Evolutionary conservation across 2,888 invertebrate genomes (phyloP), one percentile per base, ranked within the genome.

Genomic region (Tenthredo mesomela): DNA sequence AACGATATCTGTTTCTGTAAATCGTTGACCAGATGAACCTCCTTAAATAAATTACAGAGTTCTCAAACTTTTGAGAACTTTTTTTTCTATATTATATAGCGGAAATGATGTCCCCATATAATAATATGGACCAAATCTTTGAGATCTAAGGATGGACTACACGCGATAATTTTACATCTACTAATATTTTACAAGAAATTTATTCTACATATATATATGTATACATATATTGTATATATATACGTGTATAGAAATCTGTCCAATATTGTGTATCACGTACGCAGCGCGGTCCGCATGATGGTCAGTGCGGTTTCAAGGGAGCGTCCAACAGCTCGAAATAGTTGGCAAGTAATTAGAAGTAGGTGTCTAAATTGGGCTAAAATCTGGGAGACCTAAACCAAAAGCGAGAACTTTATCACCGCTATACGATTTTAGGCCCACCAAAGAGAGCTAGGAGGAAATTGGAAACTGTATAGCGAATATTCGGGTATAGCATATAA

Each of bases 321-420:
- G 54, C 50, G 33, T 58, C 33, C 29, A 78, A 50, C 78, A 21
- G 37, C 54, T 54, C 78, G 75, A 21, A 58, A 54, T 78, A 54
- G 78, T 78, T 78, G 78, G 78, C 78, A 58, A 78, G 78, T 78
- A 78, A 78, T 78, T 78, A 78, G 75, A 25, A 3, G 47, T 78
- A 78, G 50, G 12, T 50, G 37, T n/a, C 54, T n/a, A n/a, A 58
- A 58, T 15, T 29, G 54, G 78, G 54, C 25, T 29, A n/a, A 75
- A 75, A 50, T 75, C 43, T n/a, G 15, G 70, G n/a, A 37, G 75
- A n/a, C 40, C 75, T 15, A 75, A 75, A 18, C 75, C 70, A 33
- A 9, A 29, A 40, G 21, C 47, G 47, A 47, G 15, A 75, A 40
- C 75, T 75, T 75, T 47, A 75, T 75, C 75, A 47, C 37, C 37